Conservation (phyloP, 2,888 invertebrate species). For the Drosophila testacea region DNA sequence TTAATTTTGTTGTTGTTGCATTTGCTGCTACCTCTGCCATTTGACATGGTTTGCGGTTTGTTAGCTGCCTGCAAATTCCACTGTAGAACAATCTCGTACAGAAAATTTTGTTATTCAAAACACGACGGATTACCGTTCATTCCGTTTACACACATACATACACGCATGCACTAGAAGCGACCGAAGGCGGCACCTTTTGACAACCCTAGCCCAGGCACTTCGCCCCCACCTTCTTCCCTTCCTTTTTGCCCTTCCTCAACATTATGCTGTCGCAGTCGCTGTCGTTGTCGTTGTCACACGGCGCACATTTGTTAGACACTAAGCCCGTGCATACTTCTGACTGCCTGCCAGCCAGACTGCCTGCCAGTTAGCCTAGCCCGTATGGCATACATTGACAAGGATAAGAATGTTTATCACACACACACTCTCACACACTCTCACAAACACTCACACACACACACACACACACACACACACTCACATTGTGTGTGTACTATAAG, state of each 20-base stretch:
- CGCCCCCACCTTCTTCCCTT: background rate
- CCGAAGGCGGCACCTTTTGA: conserved; percentile 70
- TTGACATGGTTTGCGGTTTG: conserved; percentile 81
- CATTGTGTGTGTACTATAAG: conserved; percentile 37
- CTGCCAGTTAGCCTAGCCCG: conserved; percentile 26
- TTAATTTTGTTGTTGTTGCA: conserved; percentile 53
- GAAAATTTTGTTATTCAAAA: conserved; percentile 81
- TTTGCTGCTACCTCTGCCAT: conserved; percentile 63
- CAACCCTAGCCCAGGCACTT: conserved; percentile 6
- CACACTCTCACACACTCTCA: conserved; percentile 37
- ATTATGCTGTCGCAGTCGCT: conserved; percentile 3
- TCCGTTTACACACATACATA: conserved; percentile 65
- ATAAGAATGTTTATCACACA: conserved; percentile 81
- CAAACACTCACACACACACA: background rate
- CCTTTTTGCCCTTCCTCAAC: background rate
- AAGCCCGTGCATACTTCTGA: conserved; percentile 71
- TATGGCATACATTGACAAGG: conserved; percentile 54
- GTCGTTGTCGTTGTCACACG: conserved; percentile 72
- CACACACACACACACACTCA: background rate
- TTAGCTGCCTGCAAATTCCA: conserved; percentile 75
- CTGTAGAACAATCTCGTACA: conserved; percentile 71
- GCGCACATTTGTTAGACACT: conserved; percentile 77
- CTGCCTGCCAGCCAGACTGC: conserved; percentile 31
- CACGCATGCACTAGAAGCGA: conserved; percentile 31
- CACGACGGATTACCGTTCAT: conserved; percentile 83